Conservation (phyloP, 1,140 invertebrate species). For the Drosophila tsacasi region DNA sequence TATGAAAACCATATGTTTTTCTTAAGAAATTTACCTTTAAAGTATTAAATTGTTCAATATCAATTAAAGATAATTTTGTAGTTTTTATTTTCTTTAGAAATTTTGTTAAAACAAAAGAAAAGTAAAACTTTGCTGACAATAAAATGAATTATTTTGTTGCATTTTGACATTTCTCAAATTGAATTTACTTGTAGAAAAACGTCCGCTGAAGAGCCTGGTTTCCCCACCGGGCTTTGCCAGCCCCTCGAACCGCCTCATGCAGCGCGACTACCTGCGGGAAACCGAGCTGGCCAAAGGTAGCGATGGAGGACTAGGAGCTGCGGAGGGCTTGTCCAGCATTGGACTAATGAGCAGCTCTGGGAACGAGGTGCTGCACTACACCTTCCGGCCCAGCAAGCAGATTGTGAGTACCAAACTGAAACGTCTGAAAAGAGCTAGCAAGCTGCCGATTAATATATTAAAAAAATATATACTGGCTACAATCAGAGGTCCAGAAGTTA, state of each 20-base stretch:
- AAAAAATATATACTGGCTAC: background rate
- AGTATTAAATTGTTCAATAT: background rate
- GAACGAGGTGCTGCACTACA: slow-evolving; percentile 84
- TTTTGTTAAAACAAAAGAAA: background rate
- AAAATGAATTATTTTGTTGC: background rate
- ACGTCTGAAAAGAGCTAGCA: background rate
- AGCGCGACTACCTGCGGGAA: slow-evolving; percentile 75
- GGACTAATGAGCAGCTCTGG: slow-evolving; percentile 70
- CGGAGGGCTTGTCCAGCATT: slow-evolving; percentile 55
- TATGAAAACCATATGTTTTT: background rate
- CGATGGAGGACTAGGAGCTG: slow-evolving; percentile 34
- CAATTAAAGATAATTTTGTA: background rate
- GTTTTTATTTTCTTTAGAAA: too few species aligned
- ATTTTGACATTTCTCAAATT: background rate
- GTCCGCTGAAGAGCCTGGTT: slow-evolving; percentile 77
- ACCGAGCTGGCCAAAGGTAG: slow-evolving; percentile 60
- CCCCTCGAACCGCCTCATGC: slow-evolving; percentile 77
- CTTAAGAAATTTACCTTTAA: background rate
- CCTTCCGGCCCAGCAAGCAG: slow-evolving; percentile 85
- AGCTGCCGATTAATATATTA: background rate
- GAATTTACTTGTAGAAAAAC: slow-evolving; percentile 69
- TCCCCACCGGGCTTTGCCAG: slow-evolving; percentile 79
- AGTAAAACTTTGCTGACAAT: background rate
- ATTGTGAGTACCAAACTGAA: slow-evolving; percentile 71
- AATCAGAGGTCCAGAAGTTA: too few species aligned